Percentiles rank a stretch among this genome's conserved stretches.
Conservation (phyloP, 1,140 invertebrate species). For the Fopius arisanus region DNA sequence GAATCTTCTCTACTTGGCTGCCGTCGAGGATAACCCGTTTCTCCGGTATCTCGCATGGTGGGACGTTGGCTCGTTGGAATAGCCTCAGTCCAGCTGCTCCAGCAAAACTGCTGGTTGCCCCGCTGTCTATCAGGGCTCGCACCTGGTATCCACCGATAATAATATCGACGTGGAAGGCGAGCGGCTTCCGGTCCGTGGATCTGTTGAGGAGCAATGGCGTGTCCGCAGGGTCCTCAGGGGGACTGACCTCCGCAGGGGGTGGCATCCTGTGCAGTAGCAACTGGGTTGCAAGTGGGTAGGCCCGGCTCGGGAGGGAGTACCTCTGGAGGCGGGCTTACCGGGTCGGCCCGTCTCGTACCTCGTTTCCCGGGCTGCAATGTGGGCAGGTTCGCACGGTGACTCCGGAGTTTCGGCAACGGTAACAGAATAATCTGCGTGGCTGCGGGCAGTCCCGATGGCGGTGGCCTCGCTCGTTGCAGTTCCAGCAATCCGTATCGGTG, state of each 20-base stretch:
- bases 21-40: neutral
- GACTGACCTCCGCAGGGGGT: neutral
- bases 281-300: neutral
- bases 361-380: neutral
- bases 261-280: neutral
- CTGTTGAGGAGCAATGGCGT: neutral
- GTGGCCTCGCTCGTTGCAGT: neutral
- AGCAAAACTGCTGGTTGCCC: neutral
- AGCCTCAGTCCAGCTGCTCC: neutral
- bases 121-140: neutral
- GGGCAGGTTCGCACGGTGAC: neutral
- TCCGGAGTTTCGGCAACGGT: neutral
- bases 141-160: neutral
- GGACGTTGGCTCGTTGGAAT: neutral
- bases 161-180: neutral
- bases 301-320: neutral
- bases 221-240: neutral
- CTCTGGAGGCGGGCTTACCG: neutral
- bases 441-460: neutral
- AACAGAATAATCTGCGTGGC: neutral
- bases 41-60: neutral
- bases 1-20: neutral
- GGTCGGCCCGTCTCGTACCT: neutral
- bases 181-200: neutral
- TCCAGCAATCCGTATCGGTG: neutral